Percentiles rank a stretch among this genome's conserved stretches.
phyloP scores from a whole-genome alignment of 2,888 invertebrate genomes.

The Nudaria mundana region DNA sequence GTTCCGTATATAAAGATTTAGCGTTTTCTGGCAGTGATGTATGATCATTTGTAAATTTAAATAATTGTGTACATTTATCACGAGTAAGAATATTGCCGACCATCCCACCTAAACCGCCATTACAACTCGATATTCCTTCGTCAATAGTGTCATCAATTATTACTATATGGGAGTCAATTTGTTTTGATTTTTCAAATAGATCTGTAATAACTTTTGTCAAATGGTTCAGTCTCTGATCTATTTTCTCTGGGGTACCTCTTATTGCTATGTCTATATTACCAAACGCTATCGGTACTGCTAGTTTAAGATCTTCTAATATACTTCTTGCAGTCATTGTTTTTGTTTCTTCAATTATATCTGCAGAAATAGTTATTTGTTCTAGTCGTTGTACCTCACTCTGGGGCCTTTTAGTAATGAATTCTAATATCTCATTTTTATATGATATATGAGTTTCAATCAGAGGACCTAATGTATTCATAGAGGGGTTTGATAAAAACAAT shows the following conservation, averaged over 20 bases:
- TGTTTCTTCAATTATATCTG: constrained; percentile 11
- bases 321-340: constrained; percentile 4
- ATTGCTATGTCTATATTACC: constrained; percentile 14
- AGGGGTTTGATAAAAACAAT: constrained; percentile 2
- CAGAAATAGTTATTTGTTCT: not conserved
- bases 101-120: constrained; percentile 17
- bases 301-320: not conserved
- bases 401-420: constrained; percentile 6
- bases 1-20: constrained; percentile 3
- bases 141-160: constrained; percentile 14
- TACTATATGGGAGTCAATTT: not conserved
- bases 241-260: constrained; percentile 4
- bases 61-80: constrained; percentile 9
- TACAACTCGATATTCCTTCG: constrained; percentile 6
- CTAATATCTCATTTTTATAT: constrained; percentile 10
- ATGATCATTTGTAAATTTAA: constrained; percentile 13
- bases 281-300: constrained; percentile 9
- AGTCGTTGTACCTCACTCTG: constrained; percentile 1
- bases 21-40: constrained; percentile 7
- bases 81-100: constrained; percentile 17
- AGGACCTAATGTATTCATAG: constrained; percentile 4
- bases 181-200: constrained; percentile 4
- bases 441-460: constrained; percentile 13
- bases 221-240: constrained; percentile 6
- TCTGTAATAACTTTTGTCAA: constrained; percentile 6